Conservation (phyloP, 2,888 invertebrate genomes). For the Pseudanteris insignis region DNA sequence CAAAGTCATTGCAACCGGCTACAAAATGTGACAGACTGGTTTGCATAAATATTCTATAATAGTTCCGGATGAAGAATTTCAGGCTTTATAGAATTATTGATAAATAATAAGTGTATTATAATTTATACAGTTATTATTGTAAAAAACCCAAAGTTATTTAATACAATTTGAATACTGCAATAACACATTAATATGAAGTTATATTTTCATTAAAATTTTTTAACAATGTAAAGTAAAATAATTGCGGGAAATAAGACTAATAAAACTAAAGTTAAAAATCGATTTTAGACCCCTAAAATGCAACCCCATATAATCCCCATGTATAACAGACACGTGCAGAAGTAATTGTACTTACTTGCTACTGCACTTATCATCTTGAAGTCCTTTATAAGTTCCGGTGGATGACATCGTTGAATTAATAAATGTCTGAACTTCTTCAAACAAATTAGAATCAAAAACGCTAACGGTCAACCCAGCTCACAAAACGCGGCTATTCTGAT, state of each 20-base stretch:
- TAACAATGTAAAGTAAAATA: no score
- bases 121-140: neutral
- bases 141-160: neutral
- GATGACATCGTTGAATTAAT: no score
- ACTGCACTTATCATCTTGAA: conserved; percentile 72
- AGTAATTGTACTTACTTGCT: conserved; percentile 71
- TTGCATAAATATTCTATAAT: no score
- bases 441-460: conserved; percentile 1
- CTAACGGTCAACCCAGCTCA: conserved; percentile 1
- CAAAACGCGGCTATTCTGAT: conserved; percentile 26
- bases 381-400: conserved; percentile 71
- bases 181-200: no score
- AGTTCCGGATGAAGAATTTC: no score
- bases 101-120: no score
- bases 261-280: neutral
- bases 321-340: neutral
- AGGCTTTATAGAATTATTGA: no score
- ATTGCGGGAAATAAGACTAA: neutral
- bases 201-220: no score
- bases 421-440: no score
- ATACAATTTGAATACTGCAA: no score
- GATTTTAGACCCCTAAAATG: neutral
- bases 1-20: no score
- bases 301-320: neutral
- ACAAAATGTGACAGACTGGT: no score